A percentile compares a stretch with the other conserved stretches of the same genome.
phyloP scores from a whole-genome alignment of 1,140 invertebrate species.

The Microplitis mediator region DNA sequence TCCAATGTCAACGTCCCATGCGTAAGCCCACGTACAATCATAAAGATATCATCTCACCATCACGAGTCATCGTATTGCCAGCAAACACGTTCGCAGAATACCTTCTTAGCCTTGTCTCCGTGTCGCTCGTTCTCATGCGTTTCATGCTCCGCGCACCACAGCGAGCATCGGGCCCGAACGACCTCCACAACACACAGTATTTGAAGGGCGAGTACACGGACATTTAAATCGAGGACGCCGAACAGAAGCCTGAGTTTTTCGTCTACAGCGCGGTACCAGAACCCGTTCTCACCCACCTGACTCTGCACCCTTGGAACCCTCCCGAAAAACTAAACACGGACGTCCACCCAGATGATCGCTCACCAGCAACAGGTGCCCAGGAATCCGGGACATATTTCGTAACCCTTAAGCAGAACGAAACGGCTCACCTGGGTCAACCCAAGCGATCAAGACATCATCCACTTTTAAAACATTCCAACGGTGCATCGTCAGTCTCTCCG shows the following conservation, averaged over 20 bases:
- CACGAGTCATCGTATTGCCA: slow-evolving; percentile 25
- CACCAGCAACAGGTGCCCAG: slow-evolving; percentile 24
- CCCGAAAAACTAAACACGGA: background rate
- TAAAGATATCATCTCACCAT: slow-evolving; percentile 22
- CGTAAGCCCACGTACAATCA: slow-evolving; percentile 12
- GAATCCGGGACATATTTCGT: slow-evolving; percentile 35
- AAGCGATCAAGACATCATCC: background rate
- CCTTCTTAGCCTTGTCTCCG: slow-evolving; percentile 1
- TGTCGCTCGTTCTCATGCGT: background rate
- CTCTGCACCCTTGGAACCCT: slow-evolving; percentile 18
- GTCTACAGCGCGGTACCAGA: slow-evolving; percentile 26
- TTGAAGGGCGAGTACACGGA: background rate
- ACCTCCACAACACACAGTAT: background rate
- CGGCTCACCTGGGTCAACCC: slow-evolving; percentile 33
- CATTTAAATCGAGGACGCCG: background rate
- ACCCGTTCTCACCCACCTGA: background rate
- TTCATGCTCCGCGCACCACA: background rate
- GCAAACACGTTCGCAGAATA: background rate
- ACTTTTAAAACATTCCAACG: background rate
- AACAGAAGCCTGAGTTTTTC: slow-evolving; percentile 17
- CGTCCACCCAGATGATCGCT: background rate
- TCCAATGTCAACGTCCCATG: slow-evolving; percentile 27
- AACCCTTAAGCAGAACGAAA: slow-evolving; percentile 26
- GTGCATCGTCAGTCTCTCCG: slow-evolving; percentile 17
- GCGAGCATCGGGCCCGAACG: slow-evolving; percentile 5